phyloP scores from a whole-genome alignment of 2,888 invertebrate species.

The Acronicta psi region DNA sequence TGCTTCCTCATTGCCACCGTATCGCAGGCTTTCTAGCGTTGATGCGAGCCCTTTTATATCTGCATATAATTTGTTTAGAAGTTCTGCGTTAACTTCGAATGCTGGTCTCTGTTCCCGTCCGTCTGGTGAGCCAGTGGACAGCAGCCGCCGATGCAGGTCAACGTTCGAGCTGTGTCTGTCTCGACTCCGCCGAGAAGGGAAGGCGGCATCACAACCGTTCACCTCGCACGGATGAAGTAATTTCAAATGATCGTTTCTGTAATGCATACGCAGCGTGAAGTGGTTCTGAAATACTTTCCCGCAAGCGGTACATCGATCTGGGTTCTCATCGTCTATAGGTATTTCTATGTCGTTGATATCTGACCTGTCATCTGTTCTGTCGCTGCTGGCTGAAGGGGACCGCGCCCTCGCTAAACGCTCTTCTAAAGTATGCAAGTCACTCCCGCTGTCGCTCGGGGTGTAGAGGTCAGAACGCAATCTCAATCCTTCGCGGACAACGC shows the following conservation, averaged over 20 bases:
- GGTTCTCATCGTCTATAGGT: conserved; percentile 96
- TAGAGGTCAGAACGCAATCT: conserved; percentile 83
- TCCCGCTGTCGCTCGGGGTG: conserved; percentile 87
- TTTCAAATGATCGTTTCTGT: conserved; percentile 96
- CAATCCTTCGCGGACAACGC: conserved; percentile 84
- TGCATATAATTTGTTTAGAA: conserved; percentile 94
- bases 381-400: conserved; percentile 83
- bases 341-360: conserved; percentile 91
- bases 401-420: conserved; percentile 87
- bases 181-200: conserved; percentile 94
- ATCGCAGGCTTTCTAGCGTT: conserved; percentile 90
- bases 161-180: conserved; percentile 90
- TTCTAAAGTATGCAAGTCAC: conserved; percentile 86
- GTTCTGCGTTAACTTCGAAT: conserved; percentile 93
- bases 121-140: conserved; percentile 84
- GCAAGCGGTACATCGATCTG: conserved; percentile 95
- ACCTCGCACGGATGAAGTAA: conserved; percentile 96
- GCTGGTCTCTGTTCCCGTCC: conserved; percentile 87
- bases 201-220: conserved; percentile 96
- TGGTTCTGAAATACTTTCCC: conserved; percentile 97
- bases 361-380: conserved; percentile 78
- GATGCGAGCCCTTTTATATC: conserved; percentile 91
- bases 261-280: conserved; percentile 96
- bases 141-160: conserved; percentile 85
- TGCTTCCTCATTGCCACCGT: conserved; percentile 81